Evolutionary conservation across 2,113 vertebrate genomes (phyloP), one percentile per base, ranked within the genome.

Genomic region (Sialia sialis): DNA sequence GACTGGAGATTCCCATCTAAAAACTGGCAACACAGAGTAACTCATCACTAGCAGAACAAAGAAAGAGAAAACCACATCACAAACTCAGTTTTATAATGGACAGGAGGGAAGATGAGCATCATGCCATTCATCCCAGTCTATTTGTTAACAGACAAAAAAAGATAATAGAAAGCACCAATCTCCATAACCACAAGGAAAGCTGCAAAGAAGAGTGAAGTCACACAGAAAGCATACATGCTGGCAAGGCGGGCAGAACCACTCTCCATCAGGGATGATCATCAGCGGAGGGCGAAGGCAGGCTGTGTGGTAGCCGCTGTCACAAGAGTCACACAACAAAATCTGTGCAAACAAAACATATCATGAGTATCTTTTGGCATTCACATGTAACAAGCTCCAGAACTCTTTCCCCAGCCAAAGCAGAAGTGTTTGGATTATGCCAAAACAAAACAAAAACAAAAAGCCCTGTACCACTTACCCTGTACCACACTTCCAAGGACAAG

Each of bases 221-320:
- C 46, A 51, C 0, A 87, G 70, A 87, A 94, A 26, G 10, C 95
- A 1, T 98, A 99, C 99, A 21, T 99, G 99, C 91, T 99, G 99
- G 95, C 99, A 99, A 30, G 99, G 99, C 0, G 99, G 99, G 94
- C 99, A 99, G 97, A 99, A 99, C 99, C 99, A 99, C 84, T 99
- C 98, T 97, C 99, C 99, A 5, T 99, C 99, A 2, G 99, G 99
- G 85, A 99, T 99, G 87, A 99, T 96, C 99, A 99, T 99, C 91
- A 99, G 96, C 1, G 99, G 99, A 20, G 99, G 99, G 11, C 99
- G 98, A 73, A 99, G 98, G 82, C 99, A 99, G 86, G 99, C 99
- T 0, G 99, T 99, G 94, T 99, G 99, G 95, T 99, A 99, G 3
- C 99, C 99, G 1, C 98, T 98, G 94, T 99, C 99, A 91, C 99